Conservation (phyloP, 2,888 invertebrate species). For the Elgonia sp. region DNA sequence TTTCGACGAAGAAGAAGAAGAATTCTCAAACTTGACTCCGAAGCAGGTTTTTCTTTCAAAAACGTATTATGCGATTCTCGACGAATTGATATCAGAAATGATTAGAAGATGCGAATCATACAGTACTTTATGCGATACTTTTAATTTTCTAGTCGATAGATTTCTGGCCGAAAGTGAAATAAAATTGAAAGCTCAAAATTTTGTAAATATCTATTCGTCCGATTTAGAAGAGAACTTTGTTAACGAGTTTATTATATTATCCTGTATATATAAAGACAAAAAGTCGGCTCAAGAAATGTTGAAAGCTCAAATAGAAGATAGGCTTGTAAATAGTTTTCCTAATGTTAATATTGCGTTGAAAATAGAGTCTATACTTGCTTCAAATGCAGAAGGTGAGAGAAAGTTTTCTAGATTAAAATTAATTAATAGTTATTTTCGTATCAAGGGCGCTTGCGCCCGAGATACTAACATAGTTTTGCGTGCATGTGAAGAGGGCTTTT, state of each 20-base stretch:
- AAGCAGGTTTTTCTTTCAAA: slow-evolving; percentile 13
- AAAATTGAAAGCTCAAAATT: slow-evolving; percentile 13
- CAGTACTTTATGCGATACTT: slow-evolving; percentile 3
- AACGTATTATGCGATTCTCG: slow-evolving; percentile 3
- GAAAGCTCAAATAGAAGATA: slow-evolving; percentile 20
- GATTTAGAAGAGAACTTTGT: slow-evolving; percentile 23
- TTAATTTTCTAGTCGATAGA: slow-evolving; percentile 6
- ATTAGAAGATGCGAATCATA: slow-evolving; percentile 8
- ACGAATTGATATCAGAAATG: slow-evolving; percentile 13
- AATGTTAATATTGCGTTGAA: slow-evolving; percentile 13
- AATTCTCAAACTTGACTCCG: background rate
- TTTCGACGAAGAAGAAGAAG: slow-evolving; percentile 12
- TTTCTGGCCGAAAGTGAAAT: slow-evolving; percentile 4
- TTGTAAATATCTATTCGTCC: slow-evolving; percentile 1
- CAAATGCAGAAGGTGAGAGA: slow-evolving; percentile 11
- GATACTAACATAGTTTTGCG: too few relatives aligned
- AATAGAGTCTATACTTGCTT: slow-evolving; percentile 13
- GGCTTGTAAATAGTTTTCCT: slow-evolving; percentile 14
- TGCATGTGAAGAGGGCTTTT: too few relatives aligned
- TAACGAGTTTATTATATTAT: background rate
- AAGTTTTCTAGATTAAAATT: slow-evolving; percentile 10
- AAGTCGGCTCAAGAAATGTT: slow-evolving; percentile 20
- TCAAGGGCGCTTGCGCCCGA: background rate
- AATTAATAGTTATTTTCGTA: slow-evolving; percentile 1
- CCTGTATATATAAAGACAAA: slow-evolving; percentile 5